These are phyloP conservation scores for Acanthosepion lycidas DNA, from an alignment of 2,888 invertebrate genomes.

Conservation along the genomic window DNA sequence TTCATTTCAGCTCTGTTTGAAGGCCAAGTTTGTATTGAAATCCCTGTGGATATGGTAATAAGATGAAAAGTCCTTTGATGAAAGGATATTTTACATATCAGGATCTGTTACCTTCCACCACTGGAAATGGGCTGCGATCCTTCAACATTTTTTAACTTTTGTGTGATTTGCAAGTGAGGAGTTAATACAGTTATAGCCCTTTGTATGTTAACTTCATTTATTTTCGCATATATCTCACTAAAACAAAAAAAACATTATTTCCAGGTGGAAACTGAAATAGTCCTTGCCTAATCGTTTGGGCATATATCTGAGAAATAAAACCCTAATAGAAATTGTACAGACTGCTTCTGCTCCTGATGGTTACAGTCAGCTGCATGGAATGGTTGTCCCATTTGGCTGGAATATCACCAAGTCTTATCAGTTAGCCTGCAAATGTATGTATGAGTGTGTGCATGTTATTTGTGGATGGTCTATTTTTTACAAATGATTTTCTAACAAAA, in stretches of 20 bases:
- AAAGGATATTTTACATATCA: constrained; percentile 8
- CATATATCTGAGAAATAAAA: too few relatives aligned
- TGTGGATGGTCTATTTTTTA: not conserved
- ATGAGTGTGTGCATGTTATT: not conserved
- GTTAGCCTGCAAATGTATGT: not conserved
- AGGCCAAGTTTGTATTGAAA: not conserved
- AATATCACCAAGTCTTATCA: not conserved
- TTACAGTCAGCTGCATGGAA: not conserved
- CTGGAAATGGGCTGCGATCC: not conserved
- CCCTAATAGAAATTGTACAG: not conserved
- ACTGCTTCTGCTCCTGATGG: not conserved
- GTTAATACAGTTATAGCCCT: not conserved
- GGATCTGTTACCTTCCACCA: not conserved
- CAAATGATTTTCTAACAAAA: constrained; percentile 10
- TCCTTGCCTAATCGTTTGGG: too few relatives aligned
- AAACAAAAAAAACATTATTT: too few relatives aligned
- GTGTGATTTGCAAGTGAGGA: not conserved
- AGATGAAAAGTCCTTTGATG: not conserved
- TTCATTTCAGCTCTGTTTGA: not conserved
- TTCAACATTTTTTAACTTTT: not conserved
- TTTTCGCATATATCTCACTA: not conserved
- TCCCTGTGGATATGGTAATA: not conserved
- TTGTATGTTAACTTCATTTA: not conserved
- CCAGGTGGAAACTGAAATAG: too few relatives aligned
- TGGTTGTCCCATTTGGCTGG: not conserved